Evolutionary conservation across 2,113 vertebrate genomes (phyloP).

Genomic region (Variabilichromis moorii): DNA sequence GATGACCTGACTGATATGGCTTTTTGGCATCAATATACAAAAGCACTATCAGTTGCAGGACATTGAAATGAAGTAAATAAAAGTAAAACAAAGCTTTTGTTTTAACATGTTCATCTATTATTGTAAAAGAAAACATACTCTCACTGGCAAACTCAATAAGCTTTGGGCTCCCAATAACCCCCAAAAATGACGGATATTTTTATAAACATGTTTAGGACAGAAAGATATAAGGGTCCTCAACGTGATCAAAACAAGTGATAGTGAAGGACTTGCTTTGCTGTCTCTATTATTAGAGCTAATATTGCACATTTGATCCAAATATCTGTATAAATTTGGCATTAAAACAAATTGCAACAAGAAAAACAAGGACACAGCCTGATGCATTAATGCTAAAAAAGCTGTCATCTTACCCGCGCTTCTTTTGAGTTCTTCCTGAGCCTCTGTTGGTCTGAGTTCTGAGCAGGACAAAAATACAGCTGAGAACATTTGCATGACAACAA

Average conservation of each 20-base stretch:
- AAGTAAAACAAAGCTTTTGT: neutral
- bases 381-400: neutral
- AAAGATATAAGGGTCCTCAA: neutral
- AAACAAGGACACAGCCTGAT: neutral
- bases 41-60: neutral
- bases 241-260: neutral
- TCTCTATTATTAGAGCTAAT: neutral
- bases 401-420: slow-evolving; percentile 72
- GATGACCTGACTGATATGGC: neutral
- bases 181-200: neutral
- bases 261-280: neutral
- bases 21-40: neutral
- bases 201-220: neutral
- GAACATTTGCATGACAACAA: neutral
- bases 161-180: neutral
- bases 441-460: slow-evolving; percentile 77
- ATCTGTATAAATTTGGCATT: neutral
- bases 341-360: neutral
- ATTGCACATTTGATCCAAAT: neutral
- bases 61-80: neutral
- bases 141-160: neutral
- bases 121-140: neutral
- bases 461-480: neutral
- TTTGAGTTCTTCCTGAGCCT: slow-evolving; percentile 76
- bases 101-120: neutral